phyloP scores from a whole-genome alignment of 2,888 invertebrate genomes.

The Drosophila multiciliata region DNA sequence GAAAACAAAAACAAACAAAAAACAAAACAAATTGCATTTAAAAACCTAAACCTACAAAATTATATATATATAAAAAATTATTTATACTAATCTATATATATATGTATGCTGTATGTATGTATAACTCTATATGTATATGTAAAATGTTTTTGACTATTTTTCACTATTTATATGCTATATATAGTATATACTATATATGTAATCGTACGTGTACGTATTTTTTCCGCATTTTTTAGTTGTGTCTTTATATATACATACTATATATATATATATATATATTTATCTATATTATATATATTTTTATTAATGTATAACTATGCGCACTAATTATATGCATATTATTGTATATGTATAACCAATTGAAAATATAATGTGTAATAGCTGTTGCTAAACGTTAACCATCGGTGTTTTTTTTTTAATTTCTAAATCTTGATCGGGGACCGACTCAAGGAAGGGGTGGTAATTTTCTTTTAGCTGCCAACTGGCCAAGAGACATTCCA shows the following conservation, averaged over 20 bases:
- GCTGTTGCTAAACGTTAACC: conserved; percentile 74
- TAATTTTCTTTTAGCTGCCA: not conserved
- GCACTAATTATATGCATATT: conserved; percentile 73
- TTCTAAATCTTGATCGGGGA: conserved; percentile 36
- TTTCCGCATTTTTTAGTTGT: conserved; percentile 53
- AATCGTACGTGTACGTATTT: conserved; percentile 35
- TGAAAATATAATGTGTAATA: conserved; percentile 75
- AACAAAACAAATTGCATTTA: conserved; percentile 72
- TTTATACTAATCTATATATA: conserved; percentile 71
- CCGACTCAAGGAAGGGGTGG: not conserved
- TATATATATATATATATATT: conserved; percentile 46
- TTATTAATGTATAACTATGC: conserved; percentile 67
- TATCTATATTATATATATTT: conserved; percentile 53
- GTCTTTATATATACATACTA: conserved; percentile 43
- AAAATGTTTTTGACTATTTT: conserved; percentile 80
- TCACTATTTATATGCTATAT: conserved; percentile 68
- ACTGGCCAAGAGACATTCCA: not conserved
- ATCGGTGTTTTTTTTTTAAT: conserved; percentile 42
- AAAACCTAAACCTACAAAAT: conserved; percentile 64
- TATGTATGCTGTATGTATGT: conserved; percentile 71
- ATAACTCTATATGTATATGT: conserved; percentile 75
- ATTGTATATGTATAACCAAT: conserved; percentile 71
- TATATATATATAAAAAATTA: conserved; percentile 56
- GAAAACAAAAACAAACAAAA: conserved; percentile 28
- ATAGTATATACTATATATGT: conserved; percentile 47